Evolutionary conservation across 2,888 invertebrate genomes (phyloP), one percentile per base, ranked within the genome.

Genomic region (Phalera bucephala): DNA sequence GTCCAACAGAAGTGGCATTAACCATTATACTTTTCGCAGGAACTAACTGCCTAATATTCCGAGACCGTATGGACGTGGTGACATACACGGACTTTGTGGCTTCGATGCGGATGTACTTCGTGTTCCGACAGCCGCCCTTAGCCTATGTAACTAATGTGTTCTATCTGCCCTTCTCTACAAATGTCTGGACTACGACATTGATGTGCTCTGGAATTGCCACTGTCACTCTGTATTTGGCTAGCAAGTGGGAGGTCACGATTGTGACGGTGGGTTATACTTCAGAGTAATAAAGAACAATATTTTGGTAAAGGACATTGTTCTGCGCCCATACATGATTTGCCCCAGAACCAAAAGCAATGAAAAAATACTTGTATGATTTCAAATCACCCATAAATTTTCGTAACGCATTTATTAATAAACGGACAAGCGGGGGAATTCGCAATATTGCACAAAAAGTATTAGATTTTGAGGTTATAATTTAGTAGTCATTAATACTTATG

Each of bases 81-180:
- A 86, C 85, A 0, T 91, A 83, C 60, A 77, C 91, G 0, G 87
- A 90, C 26, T 65, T 80, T 40, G 79, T 91, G 5, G 81, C 85
- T 0, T 81, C 82, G 1, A 86, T 90, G 22, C 63, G 65, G n/a
- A 65, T 75, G 19, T 79, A 80, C 26, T 93, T 94, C 61, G 72
- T 94, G 37, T 93, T 93, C 61, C 91, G 92, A 1, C 91, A 92
- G 52, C 94, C 94, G 0, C 91, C 93, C 0, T 73, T 94, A 1
- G 92, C 93, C 0, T 91, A 91, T 41, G 91, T 93, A 0, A 76
- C 89, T 15, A 94, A 94, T 52, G 91, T 94, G 23, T 94, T 92
- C 71, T 83, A 87, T 7, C 69, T 93, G 7, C 93, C 94, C 0
- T 94, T 94, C 65, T 83, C 91, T 2, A 69, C 67, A 1, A 68